Percentiles rank a stretch among this genome's conserved stretches.
phyloP scores from a whole-genome alignment of 2,797 vertebrate species.

The Syncerus caffer region DNA sequence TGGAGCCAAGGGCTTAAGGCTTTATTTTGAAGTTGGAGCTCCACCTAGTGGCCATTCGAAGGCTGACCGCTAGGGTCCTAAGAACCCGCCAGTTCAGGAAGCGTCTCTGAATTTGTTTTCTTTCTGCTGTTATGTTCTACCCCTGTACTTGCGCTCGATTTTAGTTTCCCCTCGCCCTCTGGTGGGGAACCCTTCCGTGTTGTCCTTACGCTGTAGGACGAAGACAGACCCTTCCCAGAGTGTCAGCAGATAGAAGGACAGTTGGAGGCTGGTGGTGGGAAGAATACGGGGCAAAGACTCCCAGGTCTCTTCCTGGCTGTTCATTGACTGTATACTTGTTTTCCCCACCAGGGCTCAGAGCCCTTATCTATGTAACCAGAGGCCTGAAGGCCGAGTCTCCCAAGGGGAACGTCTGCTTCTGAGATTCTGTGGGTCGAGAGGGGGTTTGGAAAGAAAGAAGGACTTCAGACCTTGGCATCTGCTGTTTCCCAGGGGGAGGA shows the following conservation, averaged over 20 bases:
- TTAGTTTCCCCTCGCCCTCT: neutral
- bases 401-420: neutral
- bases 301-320: neutral
- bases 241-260: neutral
- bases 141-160: neutral
- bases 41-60: slow-evolving; percentile 25
- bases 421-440: neutral
- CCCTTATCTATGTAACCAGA: neutral
- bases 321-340: neutral
- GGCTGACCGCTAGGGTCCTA: neutral
- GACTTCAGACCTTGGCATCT: too few species aligned
- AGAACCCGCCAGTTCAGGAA: neutral
- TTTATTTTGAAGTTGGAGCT: slow-evolving; percentile 14
- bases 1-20: too few species aligned
- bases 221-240: neutral
- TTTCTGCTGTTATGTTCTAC: neutral
- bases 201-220: neutral
- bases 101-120: neutral
- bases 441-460: neutral
- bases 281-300: neutral
- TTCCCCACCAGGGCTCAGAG: too few species aligned
- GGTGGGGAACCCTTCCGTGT: neutral
- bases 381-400: neutral
- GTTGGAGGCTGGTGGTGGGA: neutral
- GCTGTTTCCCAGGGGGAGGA: neutral